Percentiles rank a stretch among this genome's conserved stretches.
phyloP scores from a whole-genome alignment of 1,140 invertebrate genomes.

The Sycophaga agraensis region DNA sequence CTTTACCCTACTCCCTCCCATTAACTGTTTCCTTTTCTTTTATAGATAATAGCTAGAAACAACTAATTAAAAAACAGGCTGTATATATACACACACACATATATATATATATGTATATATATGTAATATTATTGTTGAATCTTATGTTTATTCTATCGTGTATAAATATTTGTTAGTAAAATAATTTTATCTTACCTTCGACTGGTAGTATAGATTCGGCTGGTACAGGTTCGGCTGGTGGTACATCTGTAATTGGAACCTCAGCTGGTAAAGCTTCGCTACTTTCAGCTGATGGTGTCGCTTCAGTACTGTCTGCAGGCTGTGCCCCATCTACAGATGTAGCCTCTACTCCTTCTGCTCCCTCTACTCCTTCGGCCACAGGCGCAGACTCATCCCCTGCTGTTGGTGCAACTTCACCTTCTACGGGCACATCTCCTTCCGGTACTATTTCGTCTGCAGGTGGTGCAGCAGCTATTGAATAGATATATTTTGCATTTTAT shows the following conservation, averaged over 20 bases:
- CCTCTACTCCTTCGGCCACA: conserved; percentile 32
- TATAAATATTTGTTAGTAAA: too few relatives aligned
- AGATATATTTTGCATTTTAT: conserved; percentile 42
- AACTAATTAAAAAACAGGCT: too few relatives aligned
- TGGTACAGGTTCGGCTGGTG: conserved; percentile 39
- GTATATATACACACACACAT: too few relatives aligned
- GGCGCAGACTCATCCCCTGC: conserved; percentile 32
- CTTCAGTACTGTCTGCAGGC: conserved; percentile 37
- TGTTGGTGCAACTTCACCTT: conserved; percentile 45
- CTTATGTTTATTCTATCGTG: too few relatives aligned
- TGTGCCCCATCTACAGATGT: too few relatives aligned
- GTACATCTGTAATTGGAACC: conserved; percentile 42
- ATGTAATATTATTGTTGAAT: too few relatives aligned
- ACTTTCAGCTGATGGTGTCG: conserved; percentile 39
- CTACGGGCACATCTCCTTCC: conserved; percentile 48
- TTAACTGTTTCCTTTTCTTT: too few relatives aligned
- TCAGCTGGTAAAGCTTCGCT: conserved; percentile 41
- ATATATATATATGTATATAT: too few relatives aligned
- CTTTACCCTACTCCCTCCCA: too few relatives aligned
- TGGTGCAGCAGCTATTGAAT: conserved; percentile 50
- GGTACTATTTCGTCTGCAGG: conserved; percentile 45
- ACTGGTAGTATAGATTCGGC: conserved; percentile 41
- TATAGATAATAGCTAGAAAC: too few relatives aligned
- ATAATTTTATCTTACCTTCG: too few relatives aligned
- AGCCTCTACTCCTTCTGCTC: conserved; percentile 34